phyloP scores from a whole-genome alignment of 2,113 vertebrate genomes.

The Crotalus viridis region DNA sequence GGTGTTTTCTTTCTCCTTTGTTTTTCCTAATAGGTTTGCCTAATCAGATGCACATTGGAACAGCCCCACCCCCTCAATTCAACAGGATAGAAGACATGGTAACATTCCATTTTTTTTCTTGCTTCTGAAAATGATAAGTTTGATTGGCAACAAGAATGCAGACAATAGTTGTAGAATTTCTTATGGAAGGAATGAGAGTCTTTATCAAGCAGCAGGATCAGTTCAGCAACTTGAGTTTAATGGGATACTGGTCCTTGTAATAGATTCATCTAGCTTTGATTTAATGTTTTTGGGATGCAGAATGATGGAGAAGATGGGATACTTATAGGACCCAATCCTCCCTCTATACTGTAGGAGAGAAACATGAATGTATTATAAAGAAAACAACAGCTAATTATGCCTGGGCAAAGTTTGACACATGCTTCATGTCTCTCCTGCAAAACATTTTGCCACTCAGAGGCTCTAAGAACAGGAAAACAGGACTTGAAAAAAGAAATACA shows the following conservation, averaged over 20 bases:
- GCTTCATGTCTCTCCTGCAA: not conserved
- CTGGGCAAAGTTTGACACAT: not conserved
- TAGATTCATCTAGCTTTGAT: not conserved
- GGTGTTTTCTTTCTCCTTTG: conserved; percentile 1
- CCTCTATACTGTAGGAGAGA: not conserved
- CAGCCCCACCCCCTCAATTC: conserved; percentile 78
- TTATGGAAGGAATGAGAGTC: not conserved
- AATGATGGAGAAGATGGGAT: not conserved
- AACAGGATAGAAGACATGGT: conserved; percentile 88
- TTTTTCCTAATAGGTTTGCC: conserved; percentile 73
- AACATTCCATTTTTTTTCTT: conserved; percentile 38
- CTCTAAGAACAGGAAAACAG: not conserved
- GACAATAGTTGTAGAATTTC: not conserved
- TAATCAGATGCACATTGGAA: conserved; percentile 81
- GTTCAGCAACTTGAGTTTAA: not conserved
- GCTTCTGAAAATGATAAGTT: not conserved
- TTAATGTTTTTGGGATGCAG: not conserved
- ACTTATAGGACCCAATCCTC: not conserved
- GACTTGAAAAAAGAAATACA: not conserved
- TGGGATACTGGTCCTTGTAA: not conserved
- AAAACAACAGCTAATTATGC: not conserved
- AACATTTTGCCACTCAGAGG: not conserved
- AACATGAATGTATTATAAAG: not conserved
- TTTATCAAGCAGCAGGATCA: not conserved
- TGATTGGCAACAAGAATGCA: too few relatives aligned